These are phyloP conservation scores for Pantala flavescens DNA, from an alignment of 1,140 invertebrate species.

Conservation along the genomic window DNA sequence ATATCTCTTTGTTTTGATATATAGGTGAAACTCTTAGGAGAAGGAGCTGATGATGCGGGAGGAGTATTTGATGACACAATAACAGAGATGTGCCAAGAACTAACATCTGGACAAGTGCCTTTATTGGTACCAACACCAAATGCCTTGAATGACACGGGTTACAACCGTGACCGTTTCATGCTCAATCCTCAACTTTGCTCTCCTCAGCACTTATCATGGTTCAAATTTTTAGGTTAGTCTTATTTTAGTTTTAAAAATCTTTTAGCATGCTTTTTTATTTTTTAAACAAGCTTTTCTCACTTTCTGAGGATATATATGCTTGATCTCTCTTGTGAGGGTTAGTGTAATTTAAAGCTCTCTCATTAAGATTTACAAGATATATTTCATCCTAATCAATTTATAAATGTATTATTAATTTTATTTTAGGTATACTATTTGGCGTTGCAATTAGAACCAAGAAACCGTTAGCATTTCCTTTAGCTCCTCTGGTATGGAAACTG, in stretches of 20 bases:
- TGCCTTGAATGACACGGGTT: constrained; percentile 45
- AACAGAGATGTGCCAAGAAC: constrained; percentile 55
- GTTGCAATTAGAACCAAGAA: constrained; percentile 49
- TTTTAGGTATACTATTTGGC: constrained; percentile 45
- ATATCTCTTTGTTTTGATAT: background rate
- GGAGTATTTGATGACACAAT: constrained; percentile 64
- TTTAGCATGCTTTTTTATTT: constrained; percentile 13
- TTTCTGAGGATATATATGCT: too few species aligned
- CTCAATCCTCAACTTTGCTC: constrained; percentile 49
- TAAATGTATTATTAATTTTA: too few species aligned
- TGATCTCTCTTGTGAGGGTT: too few species aligned
- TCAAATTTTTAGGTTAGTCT: constrained; percentile 43
- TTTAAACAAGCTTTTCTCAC: too few species aligned
- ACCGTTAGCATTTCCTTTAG: constrained; percentile 49
- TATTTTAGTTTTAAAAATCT: background rate
- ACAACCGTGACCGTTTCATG: constrained; percentile 50
- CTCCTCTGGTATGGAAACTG: constrained; percentile 54
- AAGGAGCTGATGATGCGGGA: constrained; percentile 58
- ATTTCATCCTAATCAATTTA: too few species aligned
- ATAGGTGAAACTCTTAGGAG: constrained; percentile 46
- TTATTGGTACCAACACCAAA: constrained; percentile 47
- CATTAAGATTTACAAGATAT: too few species aligned
- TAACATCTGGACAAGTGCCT: constrained; percentile 39
- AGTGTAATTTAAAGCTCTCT: too few species aligned
- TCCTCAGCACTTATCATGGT: constrained; percentile 42